These are phyloP conservation scores for Eupithecia abbreviata DNA, from an alignment of 2,888 invertebrate genomes.

Conservation along the genomic window DNA sequence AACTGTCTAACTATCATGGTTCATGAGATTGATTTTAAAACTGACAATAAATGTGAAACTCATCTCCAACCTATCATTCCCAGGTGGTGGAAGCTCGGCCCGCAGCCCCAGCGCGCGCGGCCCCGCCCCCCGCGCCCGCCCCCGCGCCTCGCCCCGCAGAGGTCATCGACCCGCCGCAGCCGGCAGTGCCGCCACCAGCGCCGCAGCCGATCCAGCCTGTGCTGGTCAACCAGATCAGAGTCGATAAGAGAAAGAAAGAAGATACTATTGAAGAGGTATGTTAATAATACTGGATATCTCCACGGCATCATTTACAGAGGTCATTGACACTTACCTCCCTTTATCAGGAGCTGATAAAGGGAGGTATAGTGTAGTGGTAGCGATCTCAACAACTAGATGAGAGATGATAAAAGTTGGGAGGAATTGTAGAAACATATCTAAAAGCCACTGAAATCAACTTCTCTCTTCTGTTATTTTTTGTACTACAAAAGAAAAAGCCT, in stretches of 20 bases:
- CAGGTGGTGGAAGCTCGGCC: slow-evolving; percentile 35
- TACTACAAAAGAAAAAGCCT: too few species aligned
- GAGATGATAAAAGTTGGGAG: too few species aligned
- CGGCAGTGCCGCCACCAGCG: not conserved
- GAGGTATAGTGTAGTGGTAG: too few species aligned
- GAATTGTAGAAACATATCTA: too few species aligned
- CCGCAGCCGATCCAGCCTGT: slow-evolving; percentile 1
- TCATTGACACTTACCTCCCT: too few species aligned
- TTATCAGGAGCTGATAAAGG: too few species aligned
- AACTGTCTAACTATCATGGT: too few species aligned
- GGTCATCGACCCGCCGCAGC: not conserved
- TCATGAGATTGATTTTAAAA: too few species aligned
- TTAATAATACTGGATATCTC: not conserved
- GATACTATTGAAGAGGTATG: slow-evolving; percentile 60
- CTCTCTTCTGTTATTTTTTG: too few species aligned
- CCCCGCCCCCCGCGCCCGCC: slow-evolving; percentile 29
- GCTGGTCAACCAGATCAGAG: slow-evolving; percentile 13
- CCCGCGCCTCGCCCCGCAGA: slow-evolving; percentile 29
- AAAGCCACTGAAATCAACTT: too few species aligned
- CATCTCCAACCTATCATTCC: not conserved
- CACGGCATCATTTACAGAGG: too few species aligned
- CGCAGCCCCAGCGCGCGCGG: slow-evolving; percentile 17
- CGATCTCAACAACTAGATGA: too few species aligned
- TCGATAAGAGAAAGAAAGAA: slow-evolving; percentile 51
- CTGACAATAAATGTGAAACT: not conserved